These are phyloP conservation scores for Magallana angulata DNA, from an alignment of 1,140 invertebrate genomes.

Conservation along the genomic window DNA sequence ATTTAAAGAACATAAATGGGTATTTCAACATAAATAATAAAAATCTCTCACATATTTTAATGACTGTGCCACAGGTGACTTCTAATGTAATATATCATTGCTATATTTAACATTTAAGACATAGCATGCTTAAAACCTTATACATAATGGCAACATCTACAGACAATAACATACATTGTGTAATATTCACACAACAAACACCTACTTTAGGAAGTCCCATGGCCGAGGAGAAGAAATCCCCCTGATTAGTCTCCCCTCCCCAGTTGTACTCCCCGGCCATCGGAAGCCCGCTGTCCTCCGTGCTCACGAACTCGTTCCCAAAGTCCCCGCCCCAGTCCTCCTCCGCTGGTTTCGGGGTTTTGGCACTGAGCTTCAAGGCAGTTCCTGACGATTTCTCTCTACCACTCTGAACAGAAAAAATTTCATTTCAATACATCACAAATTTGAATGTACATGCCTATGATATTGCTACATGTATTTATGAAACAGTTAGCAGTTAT, in stretches of 20 bases:
- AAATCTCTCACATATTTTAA: too few species aligned
- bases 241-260: slow-evolving; percentile 58
- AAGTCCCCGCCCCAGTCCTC: slow-evolving; percentile 83
- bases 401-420: not conserved
- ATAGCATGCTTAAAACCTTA: too few species aligned
- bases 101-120: too few species aligned
- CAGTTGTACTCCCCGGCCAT: slow-evolving; percentile 76
- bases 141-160: too few species aligned
- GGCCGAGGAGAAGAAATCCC: slow-evolving; percentile 71
- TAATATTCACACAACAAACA: not conserved
- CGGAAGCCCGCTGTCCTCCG: slow-evolving; percentile 63
- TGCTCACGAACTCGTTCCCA: slow-evolving; percentile 85
- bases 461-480: too few species aligned
- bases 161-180: too few species aligned
- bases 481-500: too few species aligned
- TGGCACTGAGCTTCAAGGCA: not conserved
- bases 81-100: too few species aligned
- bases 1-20: too few species aligned
- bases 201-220: slow-evolving; percentile 55
- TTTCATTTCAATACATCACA: not conserved
- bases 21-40: too few species aligned
- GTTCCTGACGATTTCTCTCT: not conserved
- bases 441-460: not conserved
- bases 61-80: too few species aligned
- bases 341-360: slow-evolving; percentile 77